phyloP scores from a whole-genome alignment of 2,888 invertebrate species.

The Mantis religiosa region DNA sequence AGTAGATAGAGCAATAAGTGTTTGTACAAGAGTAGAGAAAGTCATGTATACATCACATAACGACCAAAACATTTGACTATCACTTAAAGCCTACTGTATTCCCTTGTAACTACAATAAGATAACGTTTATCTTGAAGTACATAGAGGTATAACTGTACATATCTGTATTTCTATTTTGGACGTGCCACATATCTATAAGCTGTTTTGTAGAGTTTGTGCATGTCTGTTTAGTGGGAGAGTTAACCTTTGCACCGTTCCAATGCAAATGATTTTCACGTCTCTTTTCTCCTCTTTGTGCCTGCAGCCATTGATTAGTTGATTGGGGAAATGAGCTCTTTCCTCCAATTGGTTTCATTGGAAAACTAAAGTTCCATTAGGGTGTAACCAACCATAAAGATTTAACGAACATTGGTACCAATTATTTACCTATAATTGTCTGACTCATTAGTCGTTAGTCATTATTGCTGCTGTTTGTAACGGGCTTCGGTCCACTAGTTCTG shows the following conservation, averaged over 20 bases:
- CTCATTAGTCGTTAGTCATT: constrained; percentile 18
- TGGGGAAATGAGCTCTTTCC: constrained; percentile 13
- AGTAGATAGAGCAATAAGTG: too few species aligned
- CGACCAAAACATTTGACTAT: too few species aligned
- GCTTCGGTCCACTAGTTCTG: constrained; percentile 1
- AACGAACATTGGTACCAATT: constrained; percentile 19
- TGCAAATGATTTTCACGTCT: neutral
- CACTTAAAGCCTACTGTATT: too few species aligned
- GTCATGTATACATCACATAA: too few species aligned
- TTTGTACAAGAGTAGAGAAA: too few species aligned
- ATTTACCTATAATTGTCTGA: constrained; percentile 18
- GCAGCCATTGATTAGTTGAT: constrained; percentile 13
- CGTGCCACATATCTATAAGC: too few species aligned
- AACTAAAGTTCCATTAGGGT: constrained; percentile 17
- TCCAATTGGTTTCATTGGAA: constrained; percentile 16
- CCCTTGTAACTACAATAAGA: too few species aligned
- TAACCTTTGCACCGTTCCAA: neutral
- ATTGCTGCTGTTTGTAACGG: neutral
- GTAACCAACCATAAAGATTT: constrained; percentile 17
- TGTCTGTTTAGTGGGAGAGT: neutral
- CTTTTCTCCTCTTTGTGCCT: neutral
- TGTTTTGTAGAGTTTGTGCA: too few species aligned
- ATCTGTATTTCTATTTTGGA: too few species aligned
- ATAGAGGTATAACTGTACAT: too few species aligned
- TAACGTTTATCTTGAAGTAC: too few species aligned